A percentile compares a stretch with the other conserved stretches of the same genome.
These are phyloP conservation scores for Pasiphila rectangulata DNA, from an alignment of 2,888 invertebrate genomes.

Conservation along the genomic window DNA sequence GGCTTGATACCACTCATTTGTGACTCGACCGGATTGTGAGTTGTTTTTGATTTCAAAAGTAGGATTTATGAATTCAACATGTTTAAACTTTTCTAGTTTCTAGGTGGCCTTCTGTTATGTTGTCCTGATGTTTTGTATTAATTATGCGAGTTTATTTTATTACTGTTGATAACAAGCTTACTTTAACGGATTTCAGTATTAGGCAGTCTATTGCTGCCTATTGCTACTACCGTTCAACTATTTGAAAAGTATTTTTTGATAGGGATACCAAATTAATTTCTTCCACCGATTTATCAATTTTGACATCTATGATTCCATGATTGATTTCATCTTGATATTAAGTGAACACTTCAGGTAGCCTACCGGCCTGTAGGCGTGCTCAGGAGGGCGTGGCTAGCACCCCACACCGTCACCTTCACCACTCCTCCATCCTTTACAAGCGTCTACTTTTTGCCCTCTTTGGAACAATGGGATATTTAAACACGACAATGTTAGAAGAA, in stretches of 20 bases:
- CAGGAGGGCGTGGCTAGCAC: conserved; percentile 52
- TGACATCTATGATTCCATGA: too few species aligned
- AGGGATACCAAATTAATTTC: too few species aligned
- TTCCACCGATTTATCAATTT: too few species aligned
- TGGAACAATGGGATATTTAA: conserved; percentile 9
- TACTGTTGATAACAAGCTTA: too few species aligned
- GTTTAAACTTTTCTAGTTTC: conserved; percentile 14
- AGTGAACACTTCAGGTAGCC: conserved; percentile 28
- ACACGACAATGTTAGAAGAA: not conserved
- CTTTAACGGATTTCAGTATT: too few species aligned
- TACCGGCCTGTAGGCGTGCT: conserved; percentile 51
- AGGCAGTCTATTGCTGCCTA: too few species aligned
- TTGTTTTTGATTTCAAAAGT: conserved; percentile 13
- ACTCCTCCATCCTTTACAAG: conserved; percentile 24
- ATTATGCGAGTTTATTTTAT: too few species aligned
- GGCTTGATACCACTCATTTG: conserved; percentile 18
- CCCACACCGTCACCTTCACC: conserved; percentile 37
- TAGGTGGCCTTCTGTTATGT: conserved; percentile 22
- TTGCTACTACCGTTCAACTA: too few species aligned
- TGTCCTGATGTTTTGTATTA: conserved; percentile 5
- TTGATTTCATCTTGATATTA: not conserved
- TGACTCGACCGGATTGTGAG: conserved; percentile 25
- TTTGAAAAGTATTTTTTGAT: too few species aligned
- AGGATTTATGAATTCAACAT: conserved; percentile 16
- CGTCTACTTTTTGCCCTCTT: conserved; percentile 21